These are phyloP conservation scores for Phyllopteryx taeniolatus DNA, from an alignment of 2,113 vertebrate species.

Conservation along the genomic window DNA sequence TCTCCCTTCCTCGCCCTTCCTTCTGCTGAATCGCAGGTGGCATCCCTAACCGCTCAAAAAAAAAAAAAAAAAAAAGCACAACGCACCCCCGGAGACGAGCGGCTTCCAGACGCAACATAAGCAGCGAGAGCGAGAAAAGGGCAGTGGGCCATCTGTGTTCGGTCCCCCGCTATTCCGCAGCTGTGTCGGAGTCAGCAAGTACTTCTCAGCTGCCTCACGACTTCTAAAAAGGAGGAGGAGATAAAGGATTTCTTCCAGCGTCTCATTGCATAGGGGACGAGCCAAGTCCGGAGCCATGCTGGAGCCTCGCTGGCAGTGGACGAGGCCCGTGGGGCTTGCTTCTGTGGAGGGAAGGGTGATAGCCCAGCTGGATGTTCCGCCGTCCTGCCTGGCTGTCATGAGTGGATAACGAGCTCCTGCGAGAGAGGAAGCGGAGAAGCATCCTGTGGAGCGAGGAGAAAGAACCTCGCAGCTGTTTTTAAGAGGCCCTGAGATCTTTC, in stretches of 20 bases:
- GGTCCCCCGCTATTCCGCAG: conserved; percentile 54
- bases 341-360: conserved; percentile 62
- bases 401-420: conserved; percentile 65
- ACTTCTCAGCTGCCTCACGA: conserved; percentile 24
- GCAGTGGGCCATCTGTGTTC: conserved; percentile 43
- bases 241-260: conserved; percentile 32
- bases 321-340: conserved; percentile 59
- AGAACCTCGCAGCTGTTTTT: conserved; percentile 57
- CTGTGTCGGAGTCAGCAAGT: conserved; percentile 46
- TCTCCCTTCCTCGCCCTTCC: neutral
- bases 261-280: conserved; percentile 37
- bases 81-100: conserved; percentile 36
- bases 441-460: conserved; percentile 53
- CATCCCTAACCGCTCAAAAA: conserved; percentile 30
- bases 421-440: conserved; percentile 50
- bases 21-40: conserved; percentile 65
- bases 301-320: conserved; percentile 55
- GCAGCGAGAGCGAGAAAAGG: conserved; percentile 15
- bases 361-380: conserved; percentile 59
- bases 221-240: conserved; percentile 6
- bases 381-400: conserved; percentile 57
- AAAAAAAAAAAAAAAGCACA: conserved; percentile 17
- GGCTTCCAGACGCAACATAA: conserved; percentile 16
- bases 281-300: conserved; percentile 42
- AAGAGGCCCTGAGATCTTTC: conserved; percentile 38